Percentiles rank a stretch among this genome's conserved stretches.
Evolutionary conservation across 2,888 invertebrate genomes (phyloP).

Genomic region (Dendrolimus pini): DNA sequence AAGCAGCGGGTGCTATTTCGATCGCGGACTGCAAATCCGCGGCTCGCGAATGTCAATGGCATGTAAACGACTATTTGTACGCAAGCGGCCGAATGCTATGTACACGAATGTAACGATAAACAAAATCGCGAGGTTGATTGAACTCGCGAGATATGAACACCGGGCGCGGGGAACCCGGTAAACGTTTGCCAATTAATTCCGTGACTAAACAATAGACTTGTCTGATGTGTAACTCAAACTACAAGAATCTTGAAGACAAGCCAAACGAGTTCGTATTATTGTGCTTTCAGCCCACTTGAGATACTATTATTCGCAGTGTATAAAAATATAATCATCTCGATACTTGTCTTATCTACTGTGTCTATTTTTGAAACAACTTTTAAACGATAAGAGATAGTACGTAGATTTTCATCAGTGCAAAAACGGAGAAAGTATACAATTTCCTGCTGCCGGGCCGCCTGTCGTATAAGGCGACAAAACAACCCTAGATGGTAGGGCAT

Average conservation of each 20-base stretch:
- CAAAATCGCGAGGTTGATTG: conserved; percentile 47
- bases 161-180: conserved; percentile 24
- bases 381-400: too few species aligned
- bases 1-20: conserved; percentile 42
- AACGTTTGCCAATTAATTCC: conserved; percentile 33
- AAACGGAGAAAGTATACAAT: too few species aligned
- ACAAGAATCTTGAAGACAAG: conserved; percentile 19
- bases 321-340: background rate
- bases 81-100: conserved; percentile 20
- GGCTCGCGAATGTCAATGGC: conserved; percentile 61
- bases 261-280: conserved; percentile 20
- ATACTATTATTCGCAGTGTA: conserved; percentile 4
- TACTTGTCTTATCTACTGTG: background rate
- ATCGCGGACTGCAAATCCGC: conserved; percentile 32
- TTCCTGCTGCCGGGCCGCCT: too few species aligned
- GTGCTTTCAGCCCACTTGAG: conserved; percentile 6
- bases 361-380: background rate
- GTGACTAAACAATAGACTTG: conserved; percentile 23
- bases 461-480: too few species aligned
- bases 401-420: too few species aligned
- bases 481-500: too few species aligned
- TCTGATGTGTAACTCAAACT: conserved; percentile 19
- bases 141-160: conserved; percentile 25
- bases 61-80: conserved; percentile 40
- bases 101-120: conserved; percentile 29